phyloP scores from a whole-genome alignment of 2,113 vertebrate genomes.

The Vanacampus margaritifer region DNA sequence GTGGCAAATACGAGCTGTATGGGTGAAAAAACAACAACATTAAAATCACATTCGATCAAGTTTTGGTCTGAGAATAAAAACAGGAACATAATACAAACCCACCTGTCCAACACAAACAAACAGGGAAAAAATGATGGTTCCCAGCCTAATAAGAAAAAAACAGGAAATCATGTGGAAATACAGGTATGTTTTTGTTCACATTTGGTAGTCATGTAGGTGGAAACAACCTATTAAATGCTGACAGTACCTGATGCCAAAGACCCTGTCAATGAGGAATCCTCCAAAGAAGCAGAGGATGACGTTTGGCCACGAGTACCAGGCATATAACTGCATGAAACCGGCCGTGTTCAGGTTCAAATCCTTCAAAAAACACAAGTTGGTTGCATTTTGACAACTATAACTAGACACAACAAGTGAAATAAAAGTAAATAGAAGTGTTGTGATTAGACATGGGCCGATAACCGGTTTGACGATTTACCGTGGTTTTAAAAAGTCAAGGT shows the following conservation, averaged over 20 bases:
- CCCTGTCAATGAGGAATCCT: constrained; percentile 90
- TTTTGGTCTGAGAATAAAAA: not conserved
- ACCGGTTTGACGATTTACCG: too few species aligned
- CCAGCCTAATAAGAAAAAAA: constrained; percentile 72
- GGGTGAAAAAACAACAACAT: not conserved
- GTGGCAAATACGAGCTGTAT: constrained; percentile 85
- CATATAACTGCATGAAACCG: constrained; percentile 91
- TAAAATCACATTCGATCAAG: not conserved
- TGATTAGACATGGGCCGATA: too few species aligned
- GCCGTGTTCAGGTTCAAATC: constrained; percentile 89
- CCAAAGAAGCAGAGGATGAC: constrained; percentile 95
- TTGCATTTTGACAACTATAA: not conserved
- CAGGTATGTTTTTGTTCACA: not conserved
- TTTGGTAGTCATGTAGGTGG: not conserved
- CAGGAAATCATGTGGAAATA: not conserved
- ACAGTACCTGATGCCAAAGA: constrained; percentile 90
- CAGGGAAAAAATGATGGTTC: constrained; percentile 87
- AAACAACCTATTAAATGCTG: not conserved
- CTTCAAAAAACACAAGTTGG: constrained; percentile 54
- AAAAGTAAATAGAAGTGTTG: too few species aligned
- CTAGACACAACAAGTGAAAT: not conserved
- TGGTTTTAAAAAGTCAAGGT: too few species aligned
- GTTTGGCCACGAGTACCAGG: constrained; percentile 99
- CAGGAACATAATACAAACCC: constrained; percentile 25
- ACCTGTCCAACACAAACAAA: constrained; percentile 95